Percentiles rank a stretch among this genome's conserved stretches.
phyloP scores from a whole-genome alignment of 1,140 invertebrate species.

The Theocolax elegans region DNA sequence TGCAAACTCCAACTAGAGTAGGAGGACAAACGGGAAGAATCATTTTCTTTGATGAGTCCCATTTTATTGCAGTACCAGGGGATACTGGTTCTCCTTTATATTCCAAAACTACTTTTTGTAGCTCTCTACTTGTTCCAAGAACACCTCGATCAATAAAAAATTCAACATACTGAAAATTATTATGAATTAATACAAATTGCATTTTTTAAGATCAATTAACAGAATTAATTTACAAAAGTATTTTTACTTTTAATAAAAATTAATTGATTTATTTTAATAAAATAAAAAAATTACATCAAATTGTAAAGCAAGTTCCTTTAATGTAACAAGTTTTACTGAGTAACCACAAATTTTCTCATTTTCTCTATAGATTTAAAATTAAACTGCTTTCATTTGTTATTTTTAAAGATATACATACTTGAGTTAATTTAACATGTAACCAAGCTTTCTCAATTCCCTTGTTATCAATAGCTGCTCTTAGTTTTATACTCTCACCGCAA shows the following conservation, averaged over 20 bases:
- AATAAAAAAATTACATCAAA: background rate
- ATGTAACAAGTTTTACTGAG: no score
- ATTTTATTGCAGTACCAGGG: constrained; percentile 73
- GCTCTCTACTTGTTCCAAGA: constrained; percentile 78
- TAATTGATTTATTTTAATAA: background rate
- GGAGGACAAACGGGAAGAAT: constrained; percentile 85
- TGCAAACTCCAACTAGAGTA: constrained; percentile 79
- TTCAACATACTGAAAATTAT: constrained; percentile 76
- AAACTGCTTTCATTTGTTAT: no score
- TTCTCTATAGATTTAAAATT: no score
- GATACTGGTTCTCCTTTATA: constrained; percentile 75
- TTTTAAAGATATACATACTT: no score
- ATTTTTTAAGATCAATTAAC: constrained; percentile 5
- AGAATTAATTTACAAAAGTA: no score
- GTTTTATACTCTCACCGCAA: constrained; percentile 81
- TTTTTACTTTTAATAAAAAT: no score
- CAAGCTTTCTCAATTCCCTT: constrained; percentile 79
- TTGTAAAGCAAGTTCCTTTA: background rate
- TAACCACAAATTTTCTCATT: no score
- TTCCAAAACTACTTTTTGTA: constrained; percentile 79
- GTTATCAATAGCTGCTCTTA: constrained; percentile 84
- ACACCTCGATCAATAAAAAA: constrained; percentile 86
- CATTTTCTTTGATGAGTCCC: constrained; percentile 76
- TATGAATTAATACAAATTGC: no score
- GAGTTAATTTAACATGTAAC: constrained; percentile 77